phyloP scores from a whole-genome alignment of 1,140 invertebrate species.

The Carcinoscorpius rotundicauda region DNA sequence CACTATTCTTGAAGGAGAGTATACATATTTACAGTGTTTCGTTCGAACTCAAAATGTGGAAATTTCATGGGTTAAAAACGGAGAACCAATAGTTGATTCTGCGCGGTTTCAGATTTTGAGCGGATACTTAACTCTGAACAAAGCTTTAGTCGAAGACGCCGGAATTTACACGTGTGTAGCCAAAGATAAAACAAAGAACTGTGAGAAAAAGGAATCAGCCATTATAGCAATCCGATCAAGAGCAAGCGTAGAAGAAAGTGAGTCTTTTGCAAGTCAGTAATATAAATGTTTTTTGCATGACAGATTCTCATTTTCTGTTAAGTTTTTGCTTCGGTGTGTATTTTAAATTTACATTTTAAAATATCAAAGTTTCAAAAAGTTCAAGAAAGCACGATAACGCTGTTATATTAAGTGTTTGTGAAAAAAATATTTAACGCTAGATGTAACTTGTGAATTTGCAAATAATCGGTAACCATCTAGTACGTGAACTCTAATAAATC shows the following conservation, averaged over 20 bases:
- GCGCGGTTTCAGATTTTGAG: constrained; percentile 14
- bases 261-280: constrained; percentile 2
- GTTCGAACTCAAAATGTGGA: constrained; percentile 5
- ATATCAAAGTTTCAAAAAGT: no score
- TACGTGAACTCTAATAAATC: no score
- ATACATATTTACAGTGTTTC: constrained; percentile 18
- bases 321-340: no score
- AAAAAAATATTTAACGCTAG: no score
- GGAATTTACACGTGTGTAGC: constrained; percentile 24
- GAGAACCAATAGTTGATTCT: constrained; percentile 6
- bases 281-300: not conserved
- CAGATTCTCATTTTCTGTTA: no score
- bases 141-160: constrained; percentile 11
- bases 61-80: constrained; percentile 17
- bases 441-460: no score
- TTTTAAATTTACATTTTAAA: no score
- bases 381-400: no score
- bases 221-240: constrained; percentile 9
- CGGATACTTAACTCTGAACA: constrained; percentile 18
- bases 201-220: constrained; percentile 13
- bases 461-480: no score
- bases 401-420: no score
- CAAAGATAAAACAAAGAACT: constrained; percentile 11
- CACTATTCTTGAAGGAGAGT: constrained; percentile 20
- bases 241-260: constrained; percentile 17